Base-by-base conservation (phyloP, 2,888 invertebrate genomes). In the Brachynemurus nebulosus region DNA sequence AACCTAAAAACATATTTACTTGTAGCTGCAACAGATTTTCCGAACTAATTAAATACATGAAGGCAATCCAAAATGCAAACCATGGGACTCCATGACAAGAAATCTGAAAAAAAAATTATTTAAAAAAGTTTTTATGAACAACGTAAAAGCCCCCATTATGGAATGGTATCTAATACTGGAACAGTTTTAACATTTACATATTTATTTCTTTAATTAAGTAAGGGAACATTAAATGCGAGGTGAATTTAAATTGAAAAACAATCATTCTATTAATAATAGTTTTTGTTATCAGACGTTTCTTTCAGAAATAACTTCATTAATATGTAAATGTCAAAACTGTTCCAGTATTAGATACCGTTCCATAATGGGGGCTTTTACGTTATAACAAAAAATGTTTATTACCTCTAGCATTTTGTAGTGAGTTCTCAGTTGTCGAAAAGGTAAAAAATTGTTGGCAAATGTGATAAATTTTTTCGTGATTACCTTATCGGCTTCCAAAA, bases 1-100 rank as follows among this genome's bases (percentile, higher is more conserved):
- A 69, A 42, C 80, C 90, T 89, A 68, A 47, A 75, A 76, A 53
- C 52, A 57, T 21, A 63, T 93, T 93, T 3, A 90, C 76, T 71
- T 90, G 83, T 64, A 89, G 70, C 65, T 86, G 81, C 57, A 86
- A 78, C 20, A 85, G 65, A 7, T 72, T 66, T 50, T 73, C 72
- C 52, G 71, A 76, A 57, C 80, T 78, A 19, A 82, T 68, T 33
- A 88, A 61, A 80, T 86, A 86, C 49, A 88, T 79, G 50, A 84
- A 80, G 4, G 78, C 77, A 18, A 88, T 62, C 76, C 84, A 83
- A 18, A 76, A 72, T 5, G 75, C 73, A 40, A 93, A 63, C 92
- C 92, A 93, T 4, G 82, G 76, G 40, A 92, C 72, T 7, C 92
- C 92, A 68, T 93, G 88, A 57, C 92, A 91, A 5, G 89, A 85